Evolutionary conservation across 2,113 vertebrate species (phyloP).

Genomic region (Rynchops niger): DNA sequence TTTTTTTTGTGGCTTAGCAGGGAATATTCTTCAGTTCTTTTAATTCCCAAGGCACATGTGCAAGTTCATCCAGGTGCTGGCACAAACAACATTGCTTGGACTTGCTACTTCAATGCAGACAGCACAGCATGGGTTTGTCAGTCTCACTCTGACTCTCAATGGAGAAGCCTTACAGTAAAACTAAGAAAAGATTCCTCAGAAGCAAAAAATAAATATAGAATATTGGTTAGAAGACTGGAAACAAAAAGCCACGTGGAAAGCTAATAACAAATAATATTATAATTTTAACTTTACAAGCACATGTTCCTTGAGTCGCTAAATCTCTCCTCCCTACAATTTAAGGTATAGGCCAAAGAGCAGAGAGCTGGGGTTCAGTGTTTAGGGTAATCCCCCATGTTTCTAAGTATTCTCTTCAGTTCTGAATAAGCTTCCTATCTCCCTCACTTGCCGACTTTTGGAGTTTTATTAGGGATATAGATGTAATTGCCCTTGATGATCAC

Average conservation of each 20-base stretch:
- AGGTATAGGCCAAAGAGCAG: neutral
- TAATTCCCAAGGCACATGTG: neutral
- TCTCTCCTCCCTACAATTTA: neutral
- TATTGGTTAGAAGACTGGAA: neutral
- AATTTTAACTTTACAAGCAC: neutral
- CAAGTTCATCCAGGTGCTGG: neutral
- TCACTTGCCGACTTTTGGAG: neutral
- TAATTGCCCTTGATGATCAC: neutral
- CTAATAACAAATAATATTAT: neutral
- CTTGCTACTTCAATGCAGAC: neutral
- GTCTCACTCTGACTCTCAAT: neutral
- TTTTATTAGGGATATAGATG: neutral
- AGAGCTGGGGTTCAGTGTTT: neutral
- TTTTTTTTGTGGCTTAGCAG: neutral
- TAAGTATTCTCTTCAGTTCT: neutral
- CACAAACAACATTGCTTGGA: neutral
- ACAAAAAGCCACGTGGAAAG: neutral
- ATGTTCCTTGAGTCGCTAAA: neutral
- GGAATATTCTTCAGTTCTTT: neutral
- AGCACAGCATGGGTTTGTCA: neutral
- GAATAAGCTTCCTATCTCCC: neutral
- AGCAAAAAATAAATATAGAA: neutral
- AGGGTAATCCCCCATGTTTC: neutral
- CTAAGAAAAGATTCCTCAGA: neutral
- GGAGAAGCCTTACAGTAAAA: neutral